Percentiles rank a stretch among this genome's conserved stretches.
Conservation (phyloP, 2,797 vertebrate genomes). For the Eulemur coronatus region DNA sequence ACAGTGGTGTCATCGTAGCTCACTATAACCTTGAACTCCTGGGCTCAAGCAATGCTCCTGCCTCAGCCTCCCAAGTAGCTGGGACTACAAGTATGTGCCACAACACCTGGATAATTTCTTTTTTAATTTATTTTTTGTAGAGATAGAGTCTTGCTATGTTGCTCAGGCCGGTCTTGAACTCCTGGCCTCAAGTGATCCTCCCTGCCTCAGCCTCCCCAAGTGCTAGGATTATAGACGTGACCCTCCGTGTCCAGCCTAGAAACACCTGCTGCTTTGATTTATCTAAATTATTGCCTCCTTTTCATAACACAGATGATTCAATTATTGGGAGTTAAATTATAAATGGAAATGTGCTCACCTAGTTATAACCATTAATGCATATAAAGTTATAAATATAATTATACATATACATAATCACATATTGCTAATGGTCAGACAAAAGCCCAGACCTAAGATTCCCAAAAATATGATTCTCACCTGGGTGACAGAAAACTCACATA, state of each 20-base stretch:
- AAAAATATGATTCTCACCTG: constrained; percentile 82
- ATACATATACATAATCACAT: background rate
- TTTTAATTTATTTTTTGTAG: background rate
- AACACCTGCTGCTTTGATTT: background rate
- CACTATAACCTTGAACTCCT: background rate
- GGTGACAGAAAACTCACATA: constrained; percentile 84
- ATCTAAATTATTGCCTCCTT: background rate
- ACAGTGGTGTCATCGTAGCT: background rate
- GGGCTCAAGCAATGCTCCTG: background rate
- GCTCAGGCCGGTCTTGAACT: background rate
- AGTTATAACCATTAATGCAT: background rate
- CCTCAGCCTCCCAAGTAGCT: background rate
- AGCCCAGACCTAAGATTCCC: background rate
- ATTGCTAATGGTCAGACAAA: background rate
- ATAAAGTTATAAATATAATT: background rate
- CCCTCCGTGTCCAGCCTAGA: background rate
- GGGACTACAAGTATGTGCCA: background rate
- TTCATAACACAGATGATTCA: background rate
- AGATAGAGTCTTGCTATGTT: background rate
- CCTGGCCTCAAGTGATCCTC: background rate
- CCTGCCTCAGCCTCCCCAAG: background rate
- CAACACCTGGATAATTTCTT: background rate
- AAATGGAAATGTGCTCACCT: background rate
- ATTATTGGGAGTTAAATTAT: background rate
- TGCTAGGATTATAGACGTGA: background rate